Base-by-base conservation (phyloP, 2,888 invertebrate genomes). In the Actias luna region DNA sequence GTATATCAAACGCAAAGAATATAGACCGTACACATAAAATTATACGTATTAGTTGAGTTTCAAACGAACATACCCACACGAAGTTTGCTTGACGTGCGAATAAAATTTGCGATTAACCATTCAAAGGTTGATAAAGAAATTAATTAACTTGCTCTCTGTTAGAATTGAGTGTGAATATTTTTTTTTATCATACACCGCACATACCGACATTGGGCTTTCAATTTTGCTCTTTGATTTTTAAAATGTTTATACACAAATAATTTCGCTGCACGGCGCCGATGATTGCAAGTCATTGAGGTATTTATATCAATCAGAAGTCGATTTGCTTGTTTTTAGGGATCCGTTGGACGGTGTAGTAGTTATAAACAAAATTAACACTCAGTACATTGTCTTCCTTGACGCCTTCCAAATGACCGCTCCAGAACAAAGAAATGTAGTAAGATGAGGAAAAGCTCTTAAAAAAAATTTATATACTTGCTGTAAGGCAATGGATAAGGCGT, bases 281-380 rank as follows among this genome's bases (percentile, higher is more conserved):
- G 22, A 66, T 60, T 62, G 63, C 74, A 70, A 79, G 78, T 79
- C 80, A 80, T 68, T 66, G 67, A 71, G 63, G 79, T 72, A 79
- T 80, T 71, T 69, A 39, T 64, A 67, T 67, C 74, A 77, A 73
- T 80, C 72, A 75, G 62, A 62, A 64, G 31, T 36, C 39, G 65
- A 66, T 66, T 69, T 67, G 70, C 69, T 71, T 63, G 68, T 72
- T 72, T 75, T 78, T 73, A 68, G 65, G 64, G 65, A 60, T 67
- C 58, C 61, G 65, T 65, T 16, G 46, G 16, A 35, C 10, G 25
- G 4, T 52, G 35, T 50, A 25, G 18, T 60, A 29, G 59, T 31
- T 27, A 52, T 16, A 18, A 35, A 8, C 1, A 12, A 35, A n/a
- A n/a, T n/a, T n/a, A n/a, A n/a, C n/a, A n/a, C n/a, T n/a, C n/a